Base-by-base conservation (phyloP, 30 jellyfish, hydroid and myxozoan genomes). In the Aurelia aurita complex sp. Pacific region DNA sequence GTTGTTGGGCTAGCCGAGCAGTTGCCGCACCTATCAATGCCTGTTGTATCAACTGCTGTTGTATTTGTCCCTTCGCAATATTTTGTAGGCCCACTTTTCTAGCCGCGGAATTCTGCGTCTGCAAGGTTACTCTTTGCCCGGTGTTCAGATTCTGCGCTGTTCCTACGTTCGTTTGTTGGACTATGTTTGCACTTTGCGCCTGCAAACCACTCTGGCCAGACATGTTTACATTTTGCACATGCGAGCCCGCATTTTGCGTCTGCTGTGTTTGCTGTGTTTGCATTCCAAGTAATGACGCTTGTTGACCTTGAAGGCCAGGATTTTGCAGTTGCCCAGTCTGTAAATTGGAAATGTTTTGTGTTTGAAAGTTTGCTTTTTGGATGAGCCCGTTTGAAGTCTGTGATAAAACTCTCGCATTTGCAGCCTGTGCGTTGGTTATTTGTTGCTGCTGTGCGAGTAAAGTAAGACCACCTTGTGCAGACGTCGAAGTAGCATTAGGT, bases 21-120 rank as follows among this genome's bases (percentile, higher is more conserved):
- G 61, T 63, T 29, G 46, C 19, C 4, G 64, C 67, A 10, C 38
- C 86, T 43, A 53, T 43, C 13, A 76, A 1, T 23, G 73, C 86
- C 18, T 82, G 91, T 46, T 46, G 57, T 46, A 46, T 46, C 57
- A 46, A 9, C 75, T 82, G 91, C 72, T 62, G 81, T 43, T 62
- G 76, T 57, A 13, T 68, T 50, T 63, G 80, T 5, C 42, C 61
- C 38, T 66, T 71, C 29, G 57, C 57, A 46, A 46, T 46, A 9
- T 7, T 46, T 7, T 46, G 57, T 8, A 46, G 15, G 57, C 12
- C 57, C 8, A 66, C 54, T 66, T 23, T 66, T 66, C 43, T 40
- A 3, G 64, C 43, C 0, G 46, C 57, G 43, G 54, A 35, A 40
- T 55, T 76, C 29, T 76, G 70, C 38, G 64, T 66, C 43, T 77